phyloP scores from a whole-genome alignment of 1,140 invertebrate species.

The Scylla paramamosain region DNA sequence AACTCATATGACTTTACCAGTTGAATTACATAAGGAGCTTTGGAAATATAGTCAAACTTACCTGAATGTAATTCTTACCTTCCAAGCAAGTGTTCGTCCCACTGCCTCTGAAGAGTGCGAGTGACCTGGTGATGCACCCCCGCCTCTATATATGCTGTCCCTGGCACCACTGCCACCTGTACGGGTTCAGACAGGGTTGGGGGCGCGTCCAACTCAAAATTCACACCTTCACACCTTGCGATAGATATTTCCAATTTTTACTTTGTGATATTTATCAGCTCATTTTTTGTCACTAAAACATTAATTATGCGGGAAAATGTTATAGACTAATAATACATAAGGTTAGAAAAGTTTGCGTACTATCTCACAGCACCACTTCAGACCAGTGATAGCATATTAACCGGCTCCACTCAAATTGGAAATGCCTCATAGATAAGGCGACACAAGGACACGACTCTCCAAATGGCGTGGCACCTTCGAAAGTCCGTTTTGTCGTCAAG shows the following conservation, averaged over 20 bases:
- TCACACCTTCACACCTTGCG: too few relatives aligned
- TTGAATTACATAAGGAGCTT: too few relatives aligned
- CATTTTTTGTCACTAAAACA: too few relatives aligned
- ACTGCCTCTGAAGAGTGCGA: background rate
- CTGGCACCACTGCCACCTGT: too few relatives aligned
- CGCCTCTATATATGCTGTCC: background rate
- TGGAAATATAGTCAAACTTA: too few relatives aligned
- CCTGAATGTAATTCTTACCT: background rate
- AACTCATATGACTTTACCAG: too few relatives aligned
- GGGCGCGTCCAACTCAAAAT: too few relatives aligned
- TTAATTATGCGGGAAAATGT: too few relatives aligned
- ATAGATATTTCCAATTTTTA: background rate
- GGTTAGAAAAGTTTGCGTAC: background rate
- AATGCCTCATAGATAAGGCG: background rate
- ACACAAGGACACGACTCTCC: background rate
- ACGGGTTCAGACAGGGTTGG: too few relatives aligned
- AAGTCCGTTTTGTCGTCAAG: background rate
- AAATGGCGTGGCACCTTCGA: background rate
- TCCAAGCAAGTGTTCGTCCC: background rate
- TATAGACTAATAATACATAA: too few relatives aligned
- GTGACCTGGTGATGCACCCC: background rate
- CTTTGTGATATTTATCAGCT: background rate
- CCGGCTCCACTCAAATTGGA: conserved; percentile 1
- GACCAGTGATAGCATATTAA: background rate
- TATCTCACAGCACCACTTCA: background rate